phyloP scores from a whole-genome alignment of 2,113 vertebrate genomes.

The Sylvicapra grimmia region DNA sequence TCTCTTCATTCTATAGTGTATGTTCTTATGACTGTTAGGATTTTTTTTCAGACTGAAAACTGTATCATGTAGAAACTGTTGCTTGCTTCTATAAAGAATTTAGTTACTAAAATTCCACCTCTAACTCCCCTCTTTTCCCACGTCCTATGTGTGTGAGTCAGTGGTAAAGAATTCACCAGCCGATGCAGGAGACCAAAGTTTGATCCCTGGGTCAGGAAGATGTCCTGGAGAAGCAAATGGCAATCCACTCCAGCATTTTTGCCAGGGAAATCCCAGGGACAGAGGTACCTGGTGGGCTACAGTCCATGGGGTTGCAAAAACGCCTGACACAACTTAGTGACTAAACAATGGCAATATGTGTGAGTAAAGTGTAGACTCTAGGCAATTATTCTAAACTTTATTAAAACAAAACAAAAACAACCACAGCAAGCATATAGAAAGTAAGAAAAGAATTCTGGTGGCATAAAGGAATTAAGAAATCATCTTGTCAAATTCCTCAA shows the following conservation, averaged over 20 bases:
- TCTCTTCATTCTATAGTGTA: neutral
- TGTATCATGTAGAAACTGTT: neutral
- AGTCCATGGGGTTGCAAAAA: neutral
- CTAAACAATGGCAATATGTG: neutral
- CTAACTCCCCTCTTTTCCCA: rapidly evolving
- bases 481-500: neutral
- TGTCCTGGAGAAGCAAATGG: neutral
- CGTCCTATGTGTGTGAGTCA: neutral
- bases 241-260: neutral
- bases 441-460: neutral
- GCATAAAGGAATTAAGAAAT: neutral
- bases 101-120: neutral
- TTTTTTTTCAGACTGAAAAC: neutral
- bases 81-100: neutral
- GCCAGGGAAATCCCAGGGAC: neutral
- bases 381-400: neutral
- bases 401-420: neutral
- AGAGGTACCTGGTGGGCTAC: neutral
- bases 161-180: neutral
- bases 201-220: neutral
- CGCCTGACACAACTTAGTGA: neutral
- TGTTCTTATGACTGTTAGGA: neutral
- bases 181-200: neutral
- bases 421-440: neutral
- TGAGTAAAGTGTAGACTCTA: neutral